These are phyloP conservation scores for Molossus molossus DNA, from an alignment of 2,797 vertebrate genomes.

Conservation along the genomic window DNA sequence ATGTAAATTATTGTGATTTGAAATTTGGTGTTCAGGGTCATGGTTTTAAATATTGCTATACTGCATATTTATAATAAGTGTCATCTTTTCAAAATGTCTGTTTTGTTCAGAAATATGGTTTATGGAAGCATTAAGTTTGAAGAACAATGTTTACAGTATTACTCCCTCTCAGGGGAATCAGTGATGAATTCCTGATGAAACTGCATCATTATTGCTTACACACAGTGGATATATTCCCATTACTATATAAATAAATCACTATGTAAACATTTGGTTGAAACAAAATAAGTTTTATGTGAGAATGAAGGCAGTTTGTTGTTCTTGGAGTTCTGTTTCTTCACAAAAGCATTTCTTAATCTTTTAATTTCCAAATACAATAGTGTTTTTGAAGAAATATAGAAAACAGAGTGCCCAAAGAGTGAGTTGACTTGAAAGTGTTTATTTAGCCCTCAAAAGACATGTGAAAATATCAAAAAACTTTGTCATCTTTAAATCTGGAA, in stretches of 20 bases:
- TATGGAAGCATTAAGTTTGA: slow-evolving; percentile 52
- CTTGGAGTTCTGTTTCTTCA: slow-evolving; percentile 61
- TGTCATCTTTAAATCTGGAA: slow-evolving; percentile 90
- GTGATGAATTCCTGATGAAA: slow-evolving; percentile 71
- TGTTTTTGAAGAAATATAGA: slow-evolving; percentile 61
- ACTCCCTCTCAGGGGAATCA: slow-evolving; percentile 13
- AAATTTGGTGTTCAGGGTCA: slow-evolving; percentile 48
- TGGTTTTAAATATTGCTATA: slow-evolving; percentile 19
- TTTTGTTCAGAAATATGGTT: slow-evolving; percentile 42
- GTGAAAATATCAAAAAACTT: slow-evolving; percentile 87
- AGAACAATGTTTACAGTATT: slow-evolving; percentile 40
- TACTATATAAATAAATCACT: slow-evolving; percentile 69
- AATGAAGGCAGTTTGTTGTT: slow-evolving; percentile 69
- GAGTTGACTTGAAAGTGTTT: slow-evolving; percentile 86
- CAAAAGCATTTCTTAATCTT: slow-evolving; percentile 75
- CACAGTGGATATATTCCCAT: slow-evolving; percentile 55
- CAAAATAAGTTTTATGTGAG: slow-evolving; percentile 49
- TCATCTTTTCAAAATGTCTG: slow-evolving; percentile 50
- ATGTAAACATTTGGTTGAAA: slow-evolving; percentile 68
- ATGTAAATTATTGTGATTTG: slow-evolving; percentile 65
- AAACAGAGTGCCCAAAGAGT: background rate
- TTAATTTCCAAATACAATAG: slow-evolving; percentile 73
- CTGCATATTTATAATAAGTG: slow-evolving; percentile 56
- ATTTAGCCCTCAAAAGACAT: slow-evolving; percentile 87
- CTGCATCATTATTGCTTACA: slow-evolving; percentile 52